phyloP scores from a whole-genome alignment of 2,888 invertebrate species.

The Campopleginae sp. region DNA sequence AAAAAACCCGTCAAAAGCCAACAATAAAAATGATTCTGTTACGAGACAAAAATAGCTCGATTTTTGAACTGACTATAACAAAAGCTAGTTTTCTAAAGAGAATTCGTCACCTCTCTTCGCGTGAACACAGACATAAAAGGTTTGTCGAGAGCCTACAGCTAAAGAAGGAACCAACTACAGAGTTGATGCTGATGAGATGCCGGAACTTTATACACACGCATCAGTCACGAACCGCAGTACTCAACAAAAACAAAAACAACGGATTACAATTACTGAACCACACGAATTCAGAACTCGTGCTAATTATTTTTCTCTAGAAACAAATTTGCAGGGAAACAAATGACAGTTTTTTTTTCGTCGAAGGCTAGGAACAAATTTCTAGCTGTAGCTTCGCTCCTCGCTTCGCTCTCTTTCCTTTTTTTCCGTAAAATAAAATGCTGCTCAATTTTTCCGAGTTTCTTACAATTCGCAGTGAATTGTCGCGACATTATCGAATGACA shows the following conservation, averaged over 20 bases:
- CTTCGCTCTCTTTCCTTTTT: no score
- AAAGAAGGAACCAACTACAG: slow-evolving; percentile 11
- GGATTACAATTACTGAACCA: background rate
- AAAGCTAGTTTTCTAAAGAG: slow-evolving; percentile 30
- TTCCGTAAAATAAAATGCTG: no score
- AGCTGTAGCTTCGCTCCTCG: no score
- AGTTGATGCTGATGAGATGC: slow-evolving; percentile 51
- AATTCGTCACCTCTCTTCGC: slow-evolving; percentile 38
- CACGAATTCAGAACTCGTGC: background rate
- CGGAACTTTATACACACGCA: slow-evolving; percentile 26
- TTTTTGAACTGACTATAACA: slow-evolving; percentile 47
- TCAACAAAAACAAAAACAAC: background rate
- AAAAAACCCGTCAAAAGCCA: background rate
- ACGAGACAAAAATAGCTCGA: slow-evolving; percentile 34
- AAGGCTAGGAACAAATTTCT: no score
- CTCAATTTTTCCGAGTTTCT: no score
- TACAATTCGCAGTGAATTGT: background rate
- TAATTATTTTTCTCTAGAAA: background rate
- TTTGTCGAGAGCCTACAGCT: slow-evolving; percentile 22
- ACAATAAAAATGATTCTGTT: slow-evolving; percentile 4
- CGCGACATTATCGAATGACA: background rate
- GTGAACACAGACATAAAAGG: background rate
- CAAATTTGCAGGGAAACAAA: background rate
- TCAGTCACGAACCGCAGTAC: slow-evolving; percentile 33
- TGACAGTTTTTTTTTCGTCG: background rate